phyloP scores from a whole-genome alignment of 2,113 vertebrate genomes.

The Silurus asotus region DNA sequence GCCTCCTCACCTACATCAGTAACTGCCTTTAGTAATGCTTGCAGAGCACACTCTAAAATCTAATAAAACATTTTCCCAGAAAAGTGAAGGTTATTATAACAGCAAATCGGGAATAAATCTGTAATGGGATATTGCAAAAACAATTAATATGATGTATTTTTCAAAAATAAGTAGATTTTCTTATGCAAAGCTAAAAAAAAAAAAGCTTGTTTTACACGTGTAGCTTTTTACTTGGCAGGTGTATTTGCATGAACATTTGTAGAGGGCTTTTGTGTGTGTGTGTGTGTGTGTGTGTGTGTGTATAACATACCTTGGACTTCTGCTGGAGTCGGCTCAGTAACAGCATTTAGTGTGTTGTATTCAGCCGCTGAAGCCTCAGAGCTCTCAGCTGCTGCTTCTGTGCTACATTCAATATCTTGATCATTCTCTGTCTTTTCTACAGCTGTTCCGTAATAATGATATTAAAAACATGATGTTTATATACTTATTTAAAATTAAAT shows the following conservation, averaged over 20 bases:
- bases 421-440: constrained; percentile 63
- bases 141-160: no score
- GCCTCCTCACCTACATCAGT: no score
- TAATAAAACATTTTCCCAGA: no score
- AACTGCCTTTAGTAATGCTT: no score
- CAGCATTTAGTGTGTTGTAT: neutral
- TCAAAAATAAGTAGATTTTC: neutral
- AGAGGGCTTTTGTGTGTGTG: neutral
- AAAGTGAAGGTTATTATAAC: no score
- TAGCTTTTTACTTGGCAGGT: constrained; percentile 15
- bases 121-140: no score
- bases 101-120: no score
- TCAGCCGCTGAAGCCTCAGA: neutral
- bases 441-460: constrained; percentile 53
- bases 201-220: constrained; percentile 21
- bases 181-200: neutral
- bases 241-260: constrained; percentile 32
- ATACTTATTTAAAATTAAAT: neutral
- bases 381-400: constrained; percentile 39
- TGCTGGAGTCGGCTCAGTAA: constrained; percentile 51
- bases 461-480: neutral
- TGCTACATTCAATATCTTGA: constrained; percentile 65
- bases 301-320: constrained; percentile 56
- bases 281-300: neutral
- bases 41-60: no score